Percentiles rank a stretch among this genome's conserved stretches.
Evolutionary conservation across 2,797 vertebrate genomes (phyloP).

Genomic region (Sebastes paucispinis): DNA sequence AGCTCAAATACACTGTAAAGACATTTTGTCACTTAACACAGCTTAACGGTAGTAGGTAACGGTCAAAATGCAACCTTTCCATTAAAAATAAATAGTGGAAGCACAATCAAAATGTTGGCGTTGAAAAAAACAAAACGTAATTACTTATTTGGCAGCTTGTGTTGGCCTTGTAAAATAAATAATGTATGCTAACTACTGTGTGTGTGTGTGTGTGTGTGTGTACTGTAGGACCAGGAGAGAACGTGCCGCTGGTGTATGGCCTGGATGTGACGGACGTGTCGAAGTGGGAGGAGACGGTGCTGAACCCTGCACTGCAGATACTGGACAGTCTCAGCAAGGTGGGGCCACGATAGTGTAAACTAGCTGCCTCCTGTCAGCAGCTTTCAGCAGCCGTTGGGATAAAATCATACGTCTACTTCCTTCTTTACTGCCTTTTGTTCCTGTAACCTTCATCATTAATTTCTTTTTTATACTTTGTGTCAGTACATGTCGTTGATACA

Average conservation of each 20-base stretch:
- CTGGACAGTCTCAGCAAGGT: slow-evolving; percentile 92
- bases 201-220: slow-evolving; percentile 11
- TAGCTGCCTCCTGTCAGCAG: neutral
- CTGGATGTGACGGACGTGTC: slow-evolving; percentile 90
- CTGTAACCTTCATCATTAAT: neutral
- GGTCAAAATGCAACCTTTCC: neutral
- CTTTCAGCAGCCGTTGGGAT: neutral
- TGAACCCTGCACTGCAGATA: slow-evolving; percentile 91
- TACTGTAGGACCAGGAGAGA: slow-evolving; percentile 86
- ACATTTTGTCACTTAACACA: neutral
- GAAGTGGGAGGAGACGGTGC: slow-evolving; percentile 89
- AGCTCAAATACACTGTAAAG: neutral
- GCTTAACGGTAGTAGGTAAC: neutral
- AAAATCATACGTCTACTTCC: neutral
- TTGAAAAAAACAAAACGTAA: neutral
- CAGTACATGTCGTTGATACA: no score
- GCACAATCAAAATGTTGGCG: neutral
- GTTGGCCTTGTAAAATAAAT: slow-evolving; percentile 13
- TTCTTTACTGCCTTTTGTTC: neutral
- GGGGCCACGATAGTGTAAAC: slow-evolving; percentile 26
- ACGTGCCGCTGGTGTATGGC: slow-evolving; percentile 87
- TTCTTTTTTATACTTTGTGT: no score
- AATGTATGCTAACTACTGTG: neutral
- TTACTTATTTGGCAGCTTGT: slow-evolving; percentile 1
- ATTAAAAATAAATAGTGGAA: neutral